A percentile compares a stretch with the other conserved stretches of the same genome.
Conservation (phyloP, 1,140 invertebrate species). For the Theocolax elegans region DNA sequence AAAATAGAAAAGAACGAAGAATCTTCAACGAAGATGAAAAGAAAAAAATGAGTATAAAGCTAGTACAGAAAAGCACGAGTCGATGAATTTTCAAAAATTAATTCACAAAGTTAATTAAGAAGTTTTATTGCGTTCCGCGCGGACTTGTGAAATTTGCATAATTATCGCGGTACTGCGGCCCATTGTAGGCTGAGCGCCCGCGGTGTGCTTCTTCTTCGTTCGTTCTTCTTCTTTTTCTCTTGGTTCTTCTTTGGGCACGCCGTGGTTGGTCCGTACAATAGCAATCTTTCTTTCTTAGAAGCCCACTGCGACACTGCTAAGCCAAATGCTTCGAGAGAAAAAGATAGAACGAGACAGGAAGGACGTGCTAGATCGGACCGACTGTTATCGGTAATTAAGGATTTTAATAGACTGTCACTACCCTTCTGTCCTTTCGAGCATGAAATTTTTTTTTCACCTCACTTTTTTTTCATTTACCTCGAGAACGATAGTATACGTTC, state of each 20-base stretch:
- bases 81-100: slow-evolving; percentile 39
- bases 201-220: neutral
- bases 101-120: slow-evolving; percentile 39
- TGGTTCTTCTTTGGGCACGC: too few relatives aligned
- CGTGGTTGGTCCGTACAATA: slow-evolving; percentile 21
- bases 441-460: too few relatives aligned
- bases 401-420: neutral
- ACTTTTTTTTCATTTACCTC: too few relatives aligned
- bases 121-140: slow-evolving; percentile 23
- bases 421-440: too few relatives aligned
- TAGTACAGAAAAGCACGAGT: neutral
- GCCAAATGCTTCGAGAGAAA: neutral
- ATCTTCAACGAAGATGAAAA: neutral
- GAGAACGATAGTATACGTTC: too few relatives aligned
- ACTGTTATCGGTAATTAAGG: slow-evolving; percentile 11
- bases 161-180: slow-evolving; percentile 11
- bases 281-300: neutral
- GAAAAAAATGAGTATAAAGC: neutral
- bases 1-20: neutral
- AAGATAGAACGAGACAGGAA: neutral
- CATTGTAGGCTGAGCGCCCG: neutral
- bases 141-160: slow-evolving; percentile 23
- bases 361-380: neutral
- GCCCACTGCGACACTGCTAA: neutral
- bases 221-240: neutral